Evolutionary conservation across 2,113 vertebrate species (phyloP), one percentile per base, ranked within the genome.

Genomic region (Sakesphorus luctuosus): DNA sequence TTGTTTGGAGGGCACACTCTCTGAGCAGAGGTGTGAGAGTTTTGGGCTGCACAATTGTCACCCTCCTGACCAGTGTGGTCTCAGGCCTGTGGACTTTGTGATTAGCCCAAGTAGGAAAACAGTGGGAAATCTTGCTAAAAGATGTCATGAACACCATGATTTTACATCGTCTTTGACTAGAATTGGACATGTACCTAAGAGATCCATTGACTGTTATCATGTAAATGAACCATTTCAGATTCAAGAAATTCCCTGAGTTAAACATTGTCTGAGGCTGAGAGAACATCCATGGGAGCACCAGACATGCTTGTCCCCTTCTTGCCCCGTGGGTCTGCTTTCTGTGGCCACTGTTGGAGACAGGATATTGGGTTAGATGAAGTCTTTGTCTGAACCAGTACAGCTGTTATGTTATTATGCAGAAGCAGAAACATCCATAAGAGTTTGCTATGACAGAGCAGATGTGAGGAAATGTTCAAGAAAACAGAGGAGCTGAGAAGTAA

Each of bases 401-500:
- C 80, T 94, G 93, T 89, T 93, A 86, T 28, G 93, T 89, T 93
- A 84, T 36, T 90, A 93, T 44, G 76, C 52, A 92, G 76, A 77
- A 88, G 75, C 28, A 4, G 85, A 61, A 94, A 94, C 65, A 63
- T 84, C 68, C 72, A 19, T 53, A 82, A 86, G 73, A 94, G 61
- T 68, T 95, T 56, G 90, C 61, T 89, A 36, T 86, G 76, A 84
- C n/a, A 78, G 84, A 89, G 79, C 93, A 96, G 96, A 94, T 94
- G 93, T 56, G 66, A 88, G 86, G 85, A 95, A 96, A 88, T 14
- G 46, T 82, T 92, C 65, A 89, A 72, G 92, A 94, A 93, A 95
- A 96, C 65, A 88, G 79, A 90, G 40, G 68, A 81, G 61, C 82
- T 75, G 94, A 85, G 83, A 90, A 94, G 85, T 86, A 90, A 96